Conservation (phyloP, 2,888 invertebrate genomes). For the Taphrorychus bicolor region DNA sequence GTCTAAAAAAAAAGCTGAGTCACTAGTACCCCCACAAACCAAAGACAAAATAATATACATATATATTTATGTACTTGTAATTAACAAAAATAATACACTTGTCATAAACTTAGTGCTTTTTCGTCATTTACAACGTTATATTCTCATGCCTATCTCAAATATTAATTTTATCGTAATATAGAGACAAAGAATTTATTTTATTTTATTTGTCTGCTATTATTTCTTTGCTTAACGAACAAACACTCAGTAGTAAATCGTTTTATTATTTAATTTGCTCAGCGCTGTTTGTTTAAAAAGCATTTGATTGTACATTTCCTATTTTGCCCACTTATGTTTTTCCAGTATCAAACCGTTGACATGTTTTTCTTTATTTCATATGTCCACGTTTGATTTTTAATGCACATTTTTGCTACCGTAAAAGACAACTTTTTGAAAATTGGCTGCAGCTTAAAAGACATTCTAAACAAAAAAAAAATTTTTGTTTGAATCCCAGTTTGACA, state of each 20-base stretch:
- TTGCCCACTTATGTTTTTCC: not conserved
- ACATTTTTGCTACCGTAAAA: not conserved
- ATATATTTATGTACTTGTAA: not conserved
- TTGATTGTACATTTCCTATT: not conserved
- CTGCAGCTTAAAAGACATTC: constrained; percentile 5
- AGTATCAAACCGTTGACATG: not conserved
- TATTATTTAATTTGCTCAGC: not conserved
- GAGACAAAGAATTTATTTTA: not conserved
- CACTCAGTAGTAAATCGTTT: not conserved
- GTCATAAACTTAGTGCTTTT: not conserved
- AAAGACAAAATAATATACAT: not conserved
- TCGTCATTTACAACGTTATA: too few relatives aligned
- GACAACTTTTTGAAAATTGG: not conserved
- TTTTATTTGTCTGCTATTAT: constrained; percentile 5
- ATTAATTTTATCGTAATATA: not conserved
- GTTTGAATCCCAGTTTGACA: not conserved
- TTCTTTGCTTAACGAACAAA: not conserved
- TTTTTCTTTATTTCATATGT: not conserved
- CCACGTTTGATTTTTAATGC: not conserved
- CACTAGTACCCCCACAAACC: not conserved
- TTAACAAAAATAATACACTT: not conserved
- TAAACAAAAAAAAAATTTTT: too few relatives aligned
- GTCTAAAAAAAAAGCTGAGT: not conserved
- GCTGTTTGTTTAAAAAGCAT: not conserved
- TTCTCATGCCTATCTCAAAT: constrained; percentile 2